Conservation (phyloP, 2,888 invertebrate species). For the Macrophya alboannulata region DNA sequence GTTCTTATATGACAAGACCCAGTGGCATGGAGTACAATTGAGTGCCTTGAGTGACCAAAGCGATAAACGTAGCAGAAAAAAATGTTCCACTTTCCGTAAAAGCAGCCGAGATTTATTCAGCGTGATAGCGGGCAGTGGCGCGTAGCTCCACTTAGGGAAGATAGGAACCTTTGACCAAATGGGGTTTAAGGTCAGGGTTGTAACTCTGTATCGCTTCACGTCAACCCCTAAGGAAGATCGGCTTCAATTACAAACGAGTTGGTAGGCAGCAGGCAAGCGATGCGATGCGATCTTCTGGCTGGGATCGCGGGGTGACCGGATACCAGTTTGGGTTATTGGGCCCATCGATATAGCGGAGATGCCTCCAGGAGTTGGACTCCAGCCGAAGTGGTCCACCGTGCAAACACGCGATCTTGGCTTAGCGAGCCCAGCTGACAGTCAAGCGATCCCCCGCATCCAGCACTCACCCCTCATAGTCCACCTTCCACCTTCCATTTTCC, state of each 20-base stretch:
- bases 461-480: slow-evolving; percentile 7
- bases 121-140: slow-evolving; percentile 40
- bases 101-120: slow-evolving; percentile 44
- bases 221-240: slow-evolving; percentile 48
- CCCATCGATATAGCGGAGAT: slow-evolving; percentile 38
- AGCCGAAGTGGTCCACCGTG: slow-evolving; percentile 26
- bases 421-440: slow-evolving; percentile 37
- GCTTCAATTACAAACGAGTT: slow-evolving; percentile 50
- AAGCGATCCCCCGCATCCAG: background rate
- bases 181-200: slow-evolving; percentile 47
- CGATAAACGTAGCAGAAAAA: slow-evolving; percentile 47
- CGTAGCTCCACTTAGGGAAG: slow-evolving; percentile 46
- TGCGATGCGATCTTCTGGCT: slow-evolving; percentile 40
- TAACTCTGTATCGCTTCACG: slow-evolving; percentile 51
- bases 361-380: slow-evolving; percentile 28
- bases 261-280: slow-evolving; percentile 57
- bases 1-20: background rate
- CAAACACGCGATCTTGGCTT: slow-evolving; percentile 43
- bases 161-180: slow-evolving; percentile 49
- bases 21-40: slow-evolving; percentile 1
- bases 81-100: slow-evolving; percentile 45
- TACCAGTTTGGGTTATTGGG: slow-evolving; percentile 42
- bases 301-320: slow-evolving; percentile 29
- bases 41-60: slow-evolving; percentile 21
- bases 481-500: slow-evolving; percentile 36